Evolutionary conservation across 2,113 vertebrate genomes (phyloP).

Genomic region (Cephalopholis sonnerati): DNA sequence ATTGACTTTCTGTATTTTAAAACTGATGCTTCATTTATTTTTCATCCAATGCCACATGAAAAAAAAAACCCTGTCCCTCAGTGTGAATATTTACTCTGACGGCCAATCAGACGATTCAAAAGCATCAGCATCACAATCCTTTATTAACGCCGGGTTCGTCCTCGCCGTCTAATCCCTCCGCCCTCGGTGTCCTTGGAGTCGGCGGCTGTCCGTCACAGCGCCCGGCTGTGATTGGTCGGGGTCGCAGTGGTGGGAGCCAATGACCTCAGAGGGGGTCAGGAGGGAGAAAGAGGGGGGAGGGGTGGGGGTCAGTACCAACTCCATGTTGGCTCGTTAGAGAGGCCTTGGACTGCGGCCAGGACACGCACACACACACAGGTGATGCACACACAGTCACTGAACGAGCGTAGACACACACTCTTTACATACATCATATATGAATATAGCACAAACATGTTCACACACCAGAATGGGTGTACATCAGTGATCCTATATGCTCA

Average conservation of each 20-base stretch:
- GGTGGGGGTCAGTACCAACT: slow-evolving; percentile 25
- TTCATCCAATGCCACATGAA: neutral
- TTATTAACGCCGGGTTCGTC: slow-evolving; percentile 84
- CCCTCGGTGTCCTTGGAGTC: slow-evolving; percentile 56
- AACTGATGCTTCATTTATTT: neutral
- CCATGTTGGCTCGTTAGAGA: slow-evolving; percentile 82
- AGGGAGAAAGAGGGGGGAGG: slow-evolving; percentile 9
- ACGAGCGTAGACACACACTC: neutral
- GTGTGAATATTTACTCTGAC: neutral
- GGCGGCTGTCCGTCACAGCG: slow-evolving; percentile 54
- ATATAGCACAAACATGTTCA: slow-evolving; percentile 20
- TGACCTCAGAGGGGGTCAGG: slow-evolving; percentile 73
- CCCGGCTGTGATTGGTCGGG: slow-evolving; percentile 50
- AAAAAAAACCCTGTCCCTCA: neutral
- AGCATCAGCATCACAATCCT: slow-evolving; percentile 14
- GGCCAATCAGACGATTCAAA: slow-evolving; percentile 25
- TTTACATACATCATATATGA: slow-evolving; percentile 1
- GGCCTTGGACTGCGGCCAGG: slow-evolving; percentile 72
- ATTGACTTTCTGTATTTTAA: neutral
- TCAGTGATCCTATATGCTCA: too few species aligned
- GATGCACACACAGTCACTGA: neutral
- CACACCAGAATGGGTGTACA: slow-evolving; percentile 7
- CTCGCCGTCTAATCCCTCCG: slow-evolving; percentile 90
- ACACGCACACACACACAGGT: slow-evolving; percentile 17
- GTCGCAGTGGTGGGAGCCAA: slow-evolving; percentile 44